These are phyloP conservation scores for Phenganax stokvisi DNA, from an alignment of 92 coral and sea anemone species.

Conservation along the genomic window DNA sequence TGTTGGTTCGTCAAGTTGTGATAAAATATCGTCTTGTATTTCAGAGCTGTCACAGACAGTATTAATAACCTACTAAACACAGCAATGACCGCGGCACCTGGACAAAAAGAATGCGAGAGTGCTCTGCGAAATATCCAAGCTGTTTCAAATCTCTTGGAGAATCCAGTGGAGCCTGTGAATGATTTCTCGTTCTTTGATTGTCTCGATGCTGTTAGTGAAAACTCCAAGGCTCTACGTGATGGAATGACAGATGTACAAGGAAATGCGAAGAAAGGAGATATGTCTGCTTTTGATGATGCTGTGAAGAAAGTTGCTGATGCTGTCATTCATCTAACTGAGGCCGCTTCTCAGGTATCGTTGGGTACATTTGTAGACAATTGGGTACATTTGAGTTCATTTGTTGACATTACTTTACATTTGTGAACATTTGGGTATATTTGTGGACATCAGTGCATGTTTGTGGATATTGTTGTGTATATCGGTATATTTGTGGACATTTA, in stretches of 20 bases:
- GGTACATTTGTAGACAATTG: too few species aligned
- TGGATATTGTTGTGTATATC: too few species aligned
- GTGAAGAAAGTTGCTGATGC: constrained; percentile 81
- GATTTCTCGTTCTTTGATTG: constrained; percentile 92
- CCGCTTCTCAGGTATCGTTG: constrained; percentile 86
- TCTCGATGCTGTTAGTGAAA: constrained; percentile 73
- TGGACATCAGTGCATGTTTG: too few species aligned
- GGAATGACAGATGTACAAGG: constrained; percentile 84
- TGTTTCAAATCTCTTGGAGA: constrained; percentile 78
- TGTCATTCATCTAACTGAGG: constrained; percentile 86
- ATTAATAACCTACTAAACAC: constrained; percentile 90
- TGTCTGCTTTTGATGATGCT: constrained; percentile 74
- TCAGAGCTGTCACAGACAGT: constrained; percentile 95
- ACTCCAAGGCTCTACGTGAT: constrained; percentile 78
- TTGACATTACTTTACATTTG: too few species aligned
- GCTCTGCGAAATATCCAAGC: constrained; percentile 95
- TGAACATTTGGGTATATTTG: too few species aligned
- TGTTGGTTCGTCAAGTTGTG: background rate
- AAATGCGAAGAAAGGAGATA: constrained; percentile 82
- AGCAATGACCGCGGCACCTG: constrained; percentile 99
- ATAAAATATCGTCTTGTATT: background rate
- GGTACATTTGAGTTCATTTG: too few species aligned
- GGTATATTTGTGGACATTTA: too few species aligned
- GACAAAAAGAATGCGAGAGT: constrained; percentile 96
- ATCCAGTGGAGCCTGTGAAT: constrained; percentile 97